A percentile compares a stretch with the other conserved stretches of the same genome.
phyloP scores from a whole-genome alignment of 2,888 invertebrate genomes.

The Melanargia galathea region DNA sequence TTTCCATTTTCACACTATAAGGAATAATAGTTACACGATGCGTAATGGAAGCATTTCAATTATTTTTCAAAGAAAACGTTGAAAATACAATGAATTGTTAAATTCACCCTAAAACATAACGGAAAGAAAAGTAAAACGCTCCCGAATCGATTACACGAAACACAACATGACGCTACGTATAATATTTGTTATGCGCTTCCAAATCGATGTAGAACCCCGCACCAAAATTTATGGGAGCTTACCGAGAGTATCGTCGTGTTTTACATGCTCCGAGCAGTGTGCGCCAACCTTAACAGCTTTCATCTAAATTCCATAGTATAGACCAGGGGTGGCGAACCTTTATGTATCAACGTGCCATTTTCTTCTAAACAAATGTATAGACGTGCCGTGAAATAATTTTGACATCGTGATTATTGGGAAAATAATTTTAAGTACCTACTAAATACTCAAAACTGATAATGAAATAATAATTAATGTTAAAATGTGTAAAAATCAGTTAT shows the following conservation, averaged over 20 bases:
- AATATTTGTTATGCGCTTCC: slow-evolving; percentile 26
- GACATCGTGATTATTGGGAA: no score
- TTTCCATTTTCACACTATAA: no score
- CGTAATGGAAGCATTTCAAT: no score
- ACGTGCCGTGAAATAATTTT: no score
- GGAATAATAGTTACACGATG: no score
- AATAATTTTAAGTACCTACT: no score
- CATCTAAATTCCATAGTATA: slow-evolving; percentile 23
- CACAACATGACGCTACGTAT: slow-evolving; percentile 20
- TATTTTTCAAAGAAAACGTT: not conserved
- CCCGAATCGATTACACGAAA: slow-evolving; percentile 23
- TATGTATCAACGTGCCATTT: no score
- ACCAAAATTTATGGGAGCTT: slow-evolving; percentile 25
- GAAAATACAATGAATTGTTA: slow-evolving; percentile 9
- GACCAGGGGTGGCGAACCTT: no score
- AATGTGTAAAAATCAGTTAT: no score
- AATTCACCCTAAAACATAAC: slow-evolving; percentile 6
- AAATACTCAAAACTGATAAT: no score
- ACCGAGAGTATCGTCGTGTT: slow-evolving; percentile 30
- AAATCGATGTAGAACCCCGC: slow-evolving; percentile 27
- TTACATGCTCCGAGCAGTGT: slow-evolving; percentile 44
- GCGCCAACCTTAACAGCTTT: slow-evolving; percentile 52
- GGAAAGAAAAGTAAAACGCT: slow-evolving; percentile 13
- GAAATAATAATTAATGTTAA: no score
- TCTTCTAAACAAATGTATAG: no score